These are phyloP conservation scores for Stenurella melanura DNA, from an alignment of 2,888 invertebrate genomes.

Conservation along the genomic window DNA sequence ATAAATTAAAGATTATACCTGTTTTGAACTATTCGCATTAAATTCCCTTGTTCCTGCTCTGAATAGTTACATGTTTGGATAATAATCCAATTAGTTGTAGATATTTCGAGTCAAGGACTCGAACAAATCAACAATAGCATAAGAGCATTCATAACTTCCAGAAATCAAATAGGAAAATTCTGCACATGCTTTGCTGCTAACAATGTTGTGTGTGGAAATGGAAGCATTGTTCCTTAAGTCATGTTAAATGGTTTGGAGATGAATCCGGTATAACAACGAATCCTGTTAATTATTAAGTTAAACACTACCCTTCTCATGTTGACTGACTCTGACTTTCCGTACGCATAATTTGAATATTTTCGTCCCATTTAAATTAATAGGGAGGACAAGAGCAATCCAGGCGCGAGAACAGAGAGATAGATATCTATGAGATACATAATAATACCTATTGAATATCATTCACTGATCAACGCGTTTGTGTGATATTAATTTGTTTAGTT, in stretches of 20 bases:
- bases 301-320: conserved; percentile 37
- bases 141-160: not conserved
- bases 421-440: no score
- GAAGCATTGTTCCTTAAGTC: conserved; percentile 32
- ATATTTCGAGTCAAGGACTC: conserved; percentile 8
- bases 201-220: conserved; percentile 13
- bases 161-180: conserved; percentile 26
- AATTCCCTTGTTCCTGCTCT: not conserved
- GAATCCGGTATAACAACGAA: conserved; percentile 18
- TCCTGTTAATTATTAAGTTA: conserved; percentile 36
- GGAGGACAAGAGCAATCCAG: not conserved
- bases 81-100: not conserved
- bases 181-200: conserved; percentile 15
- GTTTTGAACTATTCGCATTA: not conserved
- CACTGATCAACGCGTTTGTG: no score
- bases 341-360: conserved; percentile 32
- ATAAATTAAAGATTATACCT: not conserved
- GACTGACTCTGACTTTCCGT: conserved; percentile 20
- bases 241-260: conserved; percentile 38
- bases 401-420: not conserved
- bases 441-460: no score
- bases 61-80: not conserved
- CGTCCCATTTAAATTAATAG: conserved; percentile 14
- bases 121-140: conserved; percentile 13
- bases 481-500: no score